Conservation (phyloP, 2,113 vertebrate genomes). For the Paramormyrops kingsleyae region DNA sequence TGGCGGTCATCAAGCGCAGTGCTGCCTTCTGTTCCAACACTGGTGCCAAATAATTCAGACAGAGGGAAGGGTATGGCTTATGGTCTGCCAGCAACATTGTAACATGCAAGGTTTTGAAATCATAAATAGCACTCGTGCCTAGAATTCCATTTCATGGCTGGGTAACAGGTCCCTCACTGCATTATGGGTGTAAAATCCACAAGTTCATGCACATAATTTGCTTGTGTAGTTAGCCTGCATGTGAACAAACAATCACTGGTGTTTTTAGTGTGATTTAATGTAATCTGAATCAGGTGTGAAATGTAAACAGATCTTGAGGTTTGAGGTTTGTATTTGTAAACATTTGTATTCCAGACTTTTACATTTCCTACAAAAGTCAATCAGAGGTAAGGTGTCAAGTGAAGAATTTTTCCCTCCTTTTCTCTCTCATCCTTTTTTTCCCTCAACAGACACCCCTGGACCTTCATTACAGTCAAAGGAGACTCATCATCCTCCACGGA, state of each 20-base stretch:
- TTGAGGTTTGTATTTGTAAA: background rate
- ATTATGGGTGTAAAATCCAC: constrained; percentile 1
- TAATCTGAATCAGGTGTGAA: no score
- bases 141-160: constrained; percentile 29
- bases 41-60: constrained; percentile 30
- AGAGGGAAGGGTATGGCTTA: constrained; percentile 27
- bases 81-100: constrained; percentile 35
- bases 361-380: constrained; percentile 28
- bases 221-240: background rate
- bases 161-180: background rate
- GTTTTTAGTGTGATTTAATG: background rate
- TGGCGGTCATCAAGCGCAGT: constrained; percentile 14
- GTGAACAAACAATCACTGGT: background rate
- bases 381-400: constrained; percentile 14
- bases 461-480: constrained; percentile 84
- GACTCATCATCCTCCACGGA: constrained; percentile 71
- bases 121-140: constrained; percentile 19
- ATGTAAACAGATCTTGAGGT: background rate
- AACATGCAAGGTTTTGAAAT: constrained; percentile 39
- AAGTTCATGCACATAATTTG: background rate
- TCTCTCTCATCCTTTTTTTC: background rate
- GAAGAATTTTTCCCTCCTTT: background rate
- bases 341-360: background rate
- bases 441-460: constrained; percentile 82
- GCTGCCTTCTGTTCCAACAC: constrained; percentile 31